Evolutionary conservation across 2,113 vertebrate genomes (phyloP).

Genomic region (Bos javanicus): DNA sequence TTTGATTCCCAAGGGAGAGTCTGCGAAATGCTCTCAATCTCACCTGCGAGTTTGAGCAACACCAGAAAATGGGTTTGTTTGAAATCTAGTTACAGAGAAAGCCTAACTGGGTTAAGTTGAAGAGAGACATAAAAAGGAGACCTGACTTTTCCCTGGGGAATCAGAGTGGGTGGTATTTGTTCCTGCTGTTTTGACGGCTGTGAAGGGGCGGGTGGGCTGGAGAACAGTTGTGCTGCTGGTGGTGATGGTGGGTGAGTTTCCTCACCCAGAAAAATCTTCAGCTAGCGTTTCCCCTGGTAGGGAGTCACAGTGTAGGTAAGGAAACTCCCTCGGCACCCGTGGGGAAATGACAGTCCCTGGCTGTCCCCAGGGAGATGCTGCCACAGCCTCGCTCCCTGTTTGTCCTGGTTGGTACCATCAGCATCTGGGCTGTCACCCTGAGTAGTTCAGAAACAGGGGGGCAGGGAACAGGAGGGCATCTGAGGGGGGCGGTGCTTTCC

Average conservation of each 20-base stretch:
- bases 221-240: constrained; percentile 30
- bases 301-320: background rate
- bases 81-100: constrained; percentile 36
- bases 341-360: background rate
- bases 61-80: constrained; percentile 12
- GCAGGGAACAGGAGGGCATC: background rate
- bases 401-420: background rate
- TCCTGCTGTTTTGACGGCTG: constrained; percentile 67
- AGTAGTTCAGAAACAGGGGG: background rate
- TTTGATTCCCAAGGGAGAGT: background rate
- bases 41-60: background rate
- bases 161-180: constrained; percentile 58
- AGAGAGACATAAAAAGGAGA: constrained; percentile 49
- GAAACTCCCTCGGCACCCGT: background rate
- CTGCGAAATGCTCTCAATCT: background rate
- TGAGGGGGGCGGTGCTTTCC: background rate
- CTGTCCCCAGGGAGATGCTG: background rate
- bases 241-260: constrained; percentile 7
- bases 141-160: constrained; percentile 48
- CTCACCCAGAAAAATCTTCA: constrained; percentile 31
- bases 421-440: background rate
- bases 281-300: background rate
- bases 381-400: background rate
- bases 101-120: constrained; percentile 51
- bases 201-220: constrained; percentile 53